Evolutionary conservation across 2,113 vertebrate species (phyloP), one percentile per base, ranked within the genome.

Genomic region (Anser brachyrhynchus): DNA sequence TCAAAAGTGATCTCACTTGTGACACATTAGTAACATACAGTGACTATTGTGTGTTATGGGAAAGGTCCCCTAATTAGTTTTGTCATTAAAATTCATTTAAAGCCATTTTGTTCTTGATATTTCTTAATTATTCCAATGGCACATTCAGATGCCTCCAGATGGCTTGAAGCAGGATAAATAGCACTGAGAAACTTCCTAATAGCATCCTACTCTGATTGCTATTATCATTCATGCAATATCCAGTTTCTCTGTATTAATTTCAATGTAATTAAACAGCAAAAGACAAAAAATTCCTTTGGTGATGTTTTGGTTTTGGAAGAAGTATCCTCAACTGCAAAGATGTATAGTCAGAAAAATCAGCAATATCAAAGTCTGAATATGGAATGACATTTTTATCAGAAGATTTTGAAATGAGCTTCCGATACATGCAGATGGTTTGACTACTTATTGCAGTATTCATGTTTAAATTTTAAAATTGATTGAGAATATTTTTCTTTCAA

Each of bases 141-240:
- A 95, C 14, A 91, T 95, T 94, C 86, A 92, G 84, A 93, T 92
- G 70, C 69, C 35, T 96, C 95, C 97, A 97, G 96, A 96, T 97
- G 95, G 93, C 85, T 92, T 81, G 55, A 90, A 97, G 76, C 71
- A 90, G 82, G 82, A 97, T 93, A 96, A 96, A 93, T 54, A 78
- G 46, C 69, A 84, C 43, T 29, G 66, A 86, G 71, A 71, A 96
- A 74, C 89, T 90, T 92, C 74, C 41, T 88, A 84, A 90, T 69
- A 93, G 31, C 69, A 41, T 82, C 43, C 52, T 77, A 85, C 52
- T 87, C 67, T 87, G 73, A 91, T 77, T 90, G 23, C 58, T 88
- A 85, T 84, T 92, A 83, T 93, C 58, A 69, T 84, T 95, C 59
- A 87, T 65, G 44, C 43, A 83, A 78, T 85, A 92, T 79, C n/a